Evolutionary conservation across 2,797 vertebrate genomes (phyloP), one percentile per base, ranked within the genome.

Genomic region (Eulemur rubriventer): DNA sequence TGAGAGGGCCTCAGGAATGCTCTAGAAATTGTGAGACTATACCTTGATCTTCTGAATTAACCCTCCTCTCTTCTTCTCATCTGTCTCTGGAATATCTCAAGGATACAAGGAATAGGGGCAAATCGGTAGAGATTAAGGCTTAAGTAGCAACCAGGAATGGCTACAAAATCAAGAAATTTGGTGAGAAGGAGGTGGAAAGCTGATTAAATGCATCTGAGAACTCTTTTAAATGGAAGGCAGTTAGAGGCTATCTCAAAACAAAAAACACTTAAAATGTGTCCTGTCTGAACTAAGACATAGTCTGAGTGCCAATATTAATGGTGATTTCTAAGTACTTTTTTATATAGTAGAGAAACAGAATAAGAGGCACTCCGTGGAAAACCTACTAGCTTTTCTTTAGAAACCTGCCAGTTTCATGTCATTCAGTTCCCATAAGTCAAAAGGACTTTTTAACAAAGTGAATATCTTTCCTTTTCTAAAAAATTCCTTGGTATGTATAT

Each of bases 391-490:
- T 50, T 78, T 50, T 46, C 24, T 38, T 63, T 85, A 91, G 50
- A 38, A 48, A 61, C 28, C 7, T 79, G 38, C 17, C 14, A 35
- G 33, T 30, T 94, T 35, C 4, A 69, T 87, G 50, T 95, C 82
- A 91, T 63, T 88, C 28, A 0, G 0, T 80, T 98, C 59, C 26
- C 94, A 63, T 28, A 55, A 87, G 38, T 41, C 69, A 61, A 94
- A 93, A 57, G 86, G 91, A 91, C 69, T 94, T 96, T 80, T 76
- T 83, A 94, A 10, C 93, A 52, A 98, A 97, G 73, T 7, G 0
- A 85, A 55, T 67, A 94, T 5, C 35, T 35, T 84, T 84, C 4
- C 16, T 79, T 41, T 50, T 24, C 87, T 96, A 88, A 72, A 16
- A 72, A 63, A 14, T 89, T 85, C 18, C 55, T 46, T 57, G 96